Conservation (phyloP, 2,888 invertebrate genomes). For the Morinoia aosen region DNA sequence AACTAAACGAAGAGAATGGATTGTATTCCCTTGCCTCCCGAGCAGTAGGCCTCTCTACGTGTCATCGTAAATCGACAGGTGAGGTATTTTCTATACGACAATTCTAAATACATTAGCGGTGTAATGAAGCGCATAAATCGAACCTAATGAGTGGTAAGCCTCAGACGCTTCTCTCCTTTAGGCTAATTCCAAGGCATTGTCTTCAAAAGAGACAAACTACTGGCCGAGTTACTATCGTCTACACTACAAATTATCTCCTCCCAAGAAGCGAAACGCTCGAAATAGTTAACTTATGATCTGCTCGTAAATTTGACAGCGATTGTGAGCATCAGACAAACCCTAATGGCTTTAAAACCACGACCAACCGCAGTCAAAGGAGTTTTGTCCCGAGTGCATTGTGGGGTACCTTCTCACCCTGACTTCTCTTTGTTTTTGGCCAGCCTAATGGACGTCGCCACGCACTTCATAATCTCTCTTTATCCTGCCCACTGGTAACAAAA, state of each 20-base stretch:
- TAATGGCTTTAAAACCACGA: constrained; percentile 41
- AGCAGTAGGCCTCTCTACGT: constrained; percentile 2
- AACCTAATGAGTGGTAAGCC: constrained; percentile 3
- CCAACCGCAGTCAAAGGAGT: constrained; percentile 46
- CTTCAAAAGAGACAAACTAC: constrained; percentile 2
- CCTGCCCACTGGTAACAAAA: background rate
- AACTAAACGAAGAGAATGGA: background rate
- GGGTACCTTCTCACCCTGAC: background rate
- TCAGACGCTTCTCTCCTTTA: background rate
- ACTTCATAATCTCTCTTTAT: constrained; percentile 10
- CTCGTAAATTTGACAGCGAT: constrained; percentile 49
- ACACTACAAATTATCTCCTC: constrained; percentile 31
- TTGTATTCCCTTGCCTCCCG: background rate
- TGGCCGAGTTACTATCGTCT: background rate
- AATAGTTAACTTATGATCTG: constrained; percentile 36
- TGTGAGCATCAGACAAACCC: constrained; percentile 28
- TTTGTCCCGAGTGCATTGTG: background rate
- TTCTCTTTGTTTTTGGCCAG: background rate
- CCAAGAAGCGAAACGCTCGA: background rate
- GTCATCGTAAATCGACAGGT: constrained; percentile 37
- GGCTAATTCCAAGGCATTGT: background rate
- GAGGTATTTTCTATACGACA: constrained; percentile 28
- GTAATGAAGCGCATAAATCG: constrained; percentile 50
- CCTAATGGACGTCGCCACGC: background rate
- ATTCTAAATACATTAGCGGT: constrained; percentile 42